Conservation (phyloP, 2,888 invertebrate species). For the Hymenopus coronatus region DNA sequence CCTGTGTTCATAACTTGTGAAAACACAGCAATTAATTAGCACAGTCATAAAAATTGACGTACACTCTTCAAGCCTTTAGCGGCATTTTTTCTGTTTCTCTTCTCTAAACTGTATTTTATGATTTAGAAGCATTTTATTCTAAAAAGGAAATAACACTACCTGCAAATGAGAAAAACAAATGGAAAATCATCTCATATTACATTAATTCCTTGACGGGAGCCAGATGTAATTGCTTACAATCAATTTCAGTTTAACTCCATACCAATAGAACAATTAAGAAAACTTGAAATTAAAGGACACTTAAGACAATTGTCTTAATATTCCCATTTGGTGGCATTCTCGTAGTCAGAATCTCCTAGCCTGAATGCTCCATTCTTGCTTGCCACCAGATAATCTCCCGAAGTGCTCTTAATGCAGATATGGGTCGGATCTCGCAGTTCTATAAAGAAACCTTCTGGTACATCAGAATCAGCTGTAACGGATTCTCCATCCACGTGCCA, state of each 20-base stretch:
- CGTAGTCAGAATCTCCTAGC: constrained; percentile 73
- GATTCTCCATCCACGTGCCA: constrained; percentile 90
- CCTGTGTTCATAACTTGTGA: no score
- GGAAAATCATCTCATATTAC: background rate
- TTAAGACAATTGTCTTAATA: constrained; percentile 59
- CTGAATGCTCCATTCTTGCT: constrained; percentile 90
- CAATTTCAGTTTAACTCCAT: background rate
- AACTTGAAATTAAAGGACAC: background rate
- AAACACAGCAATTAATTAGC: no score
- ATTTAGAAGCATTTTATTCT: background rate
- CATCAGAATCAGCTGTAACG: constrained; percentile 80
- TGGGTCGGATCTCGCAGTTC: constrained; percentile 91
- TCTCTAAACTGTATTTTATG: background rate
- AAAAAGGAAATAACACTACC: background rate
- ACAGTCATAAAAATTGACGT: background rate
- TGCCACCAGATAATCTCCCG: constrained; percentile 77
- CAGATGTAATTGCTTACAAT: background rate
- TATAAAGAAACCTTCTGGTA: constrained; percentile 82
- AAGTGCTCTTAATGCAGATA: constrained; percentile 78
- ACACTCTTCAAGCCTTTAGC: background rate
- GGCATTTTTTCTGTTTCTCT: background rate
- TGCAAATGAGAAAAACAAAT: background rate
- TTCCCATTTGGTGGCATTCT: constrained; percentile 89
- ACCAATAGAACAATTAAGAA: background rate
- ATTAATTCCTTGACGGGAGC: background rate